Percentiles rank a stretch among this genome's conserved stretches.
These are phyloP conservation scores for Actinia equina DNA, from an alignment of 64 coral and sea anemone genomes.

Conservation along the genomic window DNA sequence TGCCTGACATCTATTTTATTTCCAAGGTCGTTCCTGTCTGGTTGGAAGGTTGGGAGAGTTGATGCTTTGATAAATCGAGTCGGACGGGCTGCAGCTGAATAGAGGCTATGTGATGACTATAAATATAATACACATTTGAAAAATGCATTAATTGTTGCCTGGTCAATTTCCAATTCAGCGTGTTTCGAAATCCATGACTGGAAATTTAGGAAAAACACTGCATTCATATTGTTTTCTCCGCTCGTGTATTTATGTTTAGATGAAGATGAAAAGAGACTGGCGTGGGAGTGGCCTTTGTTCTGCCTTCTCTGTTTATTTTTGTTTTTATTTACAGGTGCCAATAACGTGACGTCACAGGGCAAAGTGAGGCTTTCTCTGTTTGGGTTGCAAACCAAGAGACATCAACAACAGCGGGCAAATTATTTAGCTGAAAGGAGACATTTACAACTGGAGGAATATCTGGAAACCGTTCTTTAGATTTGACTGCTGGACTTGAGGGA, in stretches of 20 bases:
- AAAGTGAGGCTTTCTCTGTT: conserved; percentile 88
- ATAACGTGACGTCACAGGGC: conserved; percentile 96
- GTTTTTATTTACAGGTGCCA: conserved; percentile 99
- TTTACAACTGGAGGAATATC: conserved; percentile 16
- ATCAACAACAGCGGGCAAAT: conserved; percentile 76
- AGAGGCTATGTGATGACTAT: neutral
- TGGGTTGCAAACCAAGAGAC: conserved; percentile 67
- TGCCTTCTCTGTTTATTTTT: conserved; percentile 93
- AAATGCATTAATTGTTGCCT: conserved; percentile 28
- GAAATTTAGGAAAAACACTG: neutral
- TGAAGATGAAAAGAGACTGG: conserved; percentile 61
- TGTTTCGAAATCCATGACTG: neutral
- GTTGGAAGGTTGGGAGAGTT: conserved; percentile 65
- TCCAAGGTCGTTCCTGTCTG: conserved; percentile 74
- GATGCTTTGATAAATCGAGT: conserved; percentile 19
- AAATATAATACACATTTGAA: conserved; percentile 20
- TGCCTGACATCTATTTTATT: conserved; percentile 70
- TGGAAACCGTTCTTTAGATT: conserved; percentile 14
- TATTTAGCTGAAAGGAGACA: conserved; percentile 43
- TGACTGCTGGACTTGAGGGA: conserved; percentile 22
- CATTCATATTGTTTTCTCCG: conserved; percentile 38
- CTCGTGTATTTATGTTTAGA: conserved; percentile 39
- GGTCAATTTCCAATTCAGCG: conserved; percentile 22
- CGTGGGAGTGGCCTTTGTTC: conserved; percentile 75
- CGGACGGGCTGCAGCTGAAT: neutral